Evolutionary conservation across 2,888 invertebrate species (phyloP), one percentile per base, ranked within the genome.

Genomic region (Drosophila borborema): DNA sequence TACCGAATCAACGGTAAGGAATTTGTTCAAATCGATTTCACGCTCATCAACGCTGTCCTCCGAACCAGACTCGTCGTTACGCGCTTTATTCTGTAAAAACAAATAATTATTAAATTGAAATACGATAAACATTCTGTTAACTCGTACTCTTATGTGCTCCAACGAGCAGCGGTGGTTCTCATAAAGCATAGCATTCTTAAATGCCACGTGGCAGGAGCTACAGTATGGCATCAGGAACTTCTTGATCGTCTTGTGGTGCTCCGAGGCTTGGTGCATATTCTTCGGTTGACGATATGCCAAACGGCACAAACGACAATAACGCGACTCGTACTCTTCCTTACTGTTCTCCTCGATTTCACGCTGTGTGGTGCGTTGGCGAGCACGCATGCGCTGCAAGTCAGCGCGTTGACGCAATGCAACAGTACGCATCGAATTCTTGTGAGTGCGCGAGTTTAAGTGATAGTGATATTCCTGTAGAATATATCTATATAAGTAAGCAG

Each of bases 1-100:
- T 38, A 97, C 96, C 4, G 97, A 97, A 93, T 97, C 97, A n/a
- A 97, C 95, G 1, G 97, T 97, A 94, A 97, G 96, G 91, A 97
- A 97, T 91, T 97, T 97, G 80, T 97, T 97, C 77, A 97, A 94
- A 93, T 97, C 96, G 6, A 96, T 95, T 91, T 96, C 96, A 92
- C 96, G 96, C 76, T 96, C 96, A 81, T 96, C 96, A 10, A 94
- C 94, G 28, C 95, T 96, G 70, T 94, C 94, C 63, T 94, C 96
- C 18, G 94, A 94, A 18, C 92, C 91, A 20, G 94, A 95, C 51
- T 95, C 95, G 68, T 92, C 93, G 59, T 93, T 91, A 64, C 94
- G 92, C 61, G 95, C 95, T 85, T 95, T 95, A 46, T 94, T 94
- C 95, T 95, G 60, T 9, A 77, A 59, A 54, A 54, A 41, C 40